Conservation (phyloP, 2,113 vertebrate species). For the Aspiorhynchus laticeps region DNA sequence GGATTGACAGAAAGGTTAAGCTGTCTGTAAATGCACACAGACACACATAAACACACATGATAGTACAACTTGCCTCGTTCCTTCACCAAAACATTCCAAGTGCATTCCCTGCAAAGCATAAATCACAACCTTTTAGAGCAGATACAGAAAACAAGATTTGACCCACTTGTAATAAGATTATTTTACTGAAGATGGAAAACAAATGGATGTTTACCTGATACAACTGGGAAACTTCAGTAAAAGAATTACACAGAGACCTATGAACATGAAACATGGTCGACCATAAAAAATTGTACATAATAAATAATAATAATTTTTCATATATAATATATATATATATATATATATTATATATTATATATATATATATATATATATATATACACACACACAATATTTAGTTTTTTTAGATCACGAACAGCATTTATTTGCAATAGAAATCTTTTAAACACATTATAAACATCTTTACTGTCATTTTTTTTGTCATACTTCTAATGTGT, state of each 20-base stretch:
- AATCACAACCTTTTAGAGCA: neutral
- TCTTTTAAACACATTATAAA: neutral
- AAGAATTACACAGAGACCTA: slow-evolving; percentile 38
- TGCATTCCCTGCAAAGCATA: slow-evolving; percentile 55
- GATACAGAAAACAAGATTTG: slow-evolving; percentile 2
- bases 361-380: too few relatives aligned
- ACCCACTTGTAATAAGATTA: neutral
- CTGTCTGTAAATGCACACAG: neutral
- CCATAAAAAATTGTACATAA: neutral
- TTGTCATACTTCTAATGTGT: neutral
- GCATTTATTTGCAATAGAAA: neutral
- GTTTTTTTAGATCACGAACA: too few relatives aligned
- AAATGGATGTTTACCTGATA: slow-evolving; percentile 45
- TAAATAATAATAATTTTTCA: too few relatives aligned
- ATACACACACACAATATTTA: too few relatives aligned
- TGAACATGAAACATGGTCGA: neutral
- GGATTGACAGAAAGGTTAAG: neutral
- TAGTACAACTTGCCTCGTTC: slow-evolving; percentile 54
- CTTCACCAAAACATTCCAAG: slow-evolving; percentile 61
- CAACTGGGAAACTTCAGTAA: neutral
- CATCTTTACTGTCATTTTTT: neutral
- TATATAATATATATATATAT: too few relatives aligned
- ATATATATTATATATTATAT: too few relatives aligned
- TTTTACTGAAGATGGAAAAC: neutral
- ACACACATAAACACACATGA: neutral